Evolutionary conservation across 2,888 invertebrate genomes (phyloP).

Genomic region (Biston stratarius): DNA sequence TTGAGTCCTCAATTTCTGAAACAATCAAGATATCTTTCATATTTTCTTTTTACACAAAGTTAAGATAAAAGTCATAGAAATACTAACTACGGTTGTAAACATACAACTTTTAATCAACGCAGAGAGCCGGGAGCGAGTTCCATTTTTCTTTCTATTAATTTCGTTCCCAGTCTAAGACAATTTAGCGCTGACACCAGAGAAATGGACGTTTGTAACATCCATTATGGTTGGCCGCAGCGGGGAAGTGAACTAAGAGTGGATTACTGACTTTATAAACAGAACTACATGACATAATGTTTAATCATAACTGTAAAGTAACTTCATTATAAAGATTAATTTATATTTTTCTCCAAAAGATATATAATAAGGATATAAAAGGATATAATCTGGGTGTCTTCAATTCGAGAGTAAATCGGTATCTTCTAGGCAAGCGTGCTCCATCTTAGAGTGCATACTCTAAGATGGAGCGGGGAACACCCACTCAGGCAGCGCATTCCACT

Average conservation of each 20-base stretch:
- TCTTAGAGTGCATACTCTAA: too few relatives aligned
- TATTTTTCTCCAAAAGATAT: neutral
- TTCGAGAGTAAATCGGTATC: too few relatives aligned
- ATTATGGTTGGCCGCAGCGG: slow-evolving; percentile 29
- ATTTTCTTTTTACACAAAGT: slow-evolving; percentile 6
- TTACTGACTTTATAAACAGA: slow-evolving; percentile 7
- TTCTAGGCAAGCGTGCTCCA: too few relatives aligned
- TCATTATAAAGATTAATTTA: neutral
- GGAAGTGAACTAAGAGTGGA: neutral
- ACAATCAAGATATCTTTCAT: neutral
- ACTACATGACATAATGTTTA: neutral
- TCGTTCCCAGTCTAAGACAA: slow-evolving; percentile 38
- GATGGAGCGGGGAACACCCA: too few relatives aligned
- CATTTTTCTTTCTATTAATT: slow-evolving; percentile 41
- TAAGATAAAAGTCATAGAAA: slow-evolving; percentile 9
- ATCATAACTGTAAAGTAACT: neutral
- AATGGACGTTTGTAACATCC: slow-evolving; percentile 36
- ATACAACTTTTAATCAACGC: slow-evolving; percentile 40
- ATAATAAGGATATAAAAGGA: too few relatives aligned
- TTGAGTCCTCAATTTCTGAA: neutral
- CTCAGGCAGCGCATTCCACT: too few relatives aligned
- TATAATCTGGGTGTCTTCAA: too few relatives aligned
- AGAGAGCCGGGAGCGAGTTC: slow-evolving; percentile 15
- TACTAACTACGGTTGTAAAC: slow-evolving; percentile 24
- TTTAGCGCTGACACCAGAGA: slow-evolving; percentile 36